These are phyloP conservation scores for Laterallus jamaicensis DNA, from an alignment of 2,113 vertebrate genomes.

Conservation along the genomic window DNA sequence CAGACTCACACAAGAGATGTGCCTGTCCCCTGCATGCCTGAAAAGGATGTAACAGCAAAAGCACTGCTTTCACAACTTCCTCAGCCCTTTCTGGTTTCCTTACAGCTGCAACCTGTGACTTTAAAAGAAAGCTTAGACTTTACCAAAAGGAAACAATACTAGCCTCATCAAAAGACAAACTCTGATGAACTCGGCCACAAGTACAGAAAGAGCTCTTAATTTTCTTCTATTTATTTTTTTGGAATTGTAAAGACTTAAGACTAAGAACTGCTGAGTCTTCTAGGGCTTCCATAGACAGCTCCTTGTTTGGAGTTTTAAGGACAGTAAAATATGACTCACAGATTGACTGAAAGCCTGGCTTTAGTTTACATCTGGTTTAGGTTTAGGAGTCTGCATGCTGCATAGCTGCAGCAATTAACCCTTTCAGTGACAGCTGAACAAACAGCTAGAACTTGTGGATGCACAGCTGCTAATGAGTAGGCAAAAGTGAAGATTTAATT, in stretches of 20 bases:
- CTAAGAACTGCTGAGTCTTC: slow-evolving; percentile 62
- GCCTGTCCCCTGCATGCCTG: not conserved
- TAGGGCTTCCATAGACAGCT: slow-evolving; percentile 59
- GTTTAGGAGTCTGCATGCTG: slow-evolving; percentile 63
- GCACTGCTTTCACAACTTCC: not conserved
- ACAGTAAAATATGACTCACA: slow-evolving; percentile 72
- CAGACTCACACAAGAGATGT: not conserved
- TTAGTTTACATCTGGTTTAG: slow-evolving; percentile 76
- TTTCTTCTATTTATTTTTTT: slow-evolving; percentile 54
- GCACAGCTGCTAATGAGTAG: not conserved
- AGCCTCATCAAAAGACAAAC: slow-evolving; percentile 24
- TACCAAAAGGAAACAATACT: not conserved
- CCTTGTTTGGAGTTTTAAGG: slow-evolving; percentile 70
- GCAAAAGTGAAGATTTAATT: not conserved
- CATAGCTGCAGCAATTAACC: slow-evolving; percentile 62
- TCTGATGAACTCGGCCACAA: slow-evolving; percentile 18
- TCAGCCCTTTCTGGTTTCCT: not conserved
- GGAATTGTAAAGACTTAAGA: slow-evolving; percentile 53
- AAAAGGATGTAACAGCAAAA: not conserved
- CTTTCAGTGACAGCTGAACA: slow-evolving; percentile 41
- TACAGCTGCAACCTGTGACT: slow-evolving; percentile 11
- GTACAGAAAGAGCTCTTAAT: slow-evolving; percentile 29
- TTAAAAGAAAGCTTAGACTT: not conserved
- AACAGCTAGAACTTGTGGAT: not conserved
- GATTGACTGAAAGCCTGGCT: slow-evolving; percentile 69